A percentile compares a stretch with the other conserved stretches of the same genome.
Evolutionary conservation across 2,888 invertebrate species (phyloP).

Genomic region (Caenorhabditis auriculariae): DNA sequence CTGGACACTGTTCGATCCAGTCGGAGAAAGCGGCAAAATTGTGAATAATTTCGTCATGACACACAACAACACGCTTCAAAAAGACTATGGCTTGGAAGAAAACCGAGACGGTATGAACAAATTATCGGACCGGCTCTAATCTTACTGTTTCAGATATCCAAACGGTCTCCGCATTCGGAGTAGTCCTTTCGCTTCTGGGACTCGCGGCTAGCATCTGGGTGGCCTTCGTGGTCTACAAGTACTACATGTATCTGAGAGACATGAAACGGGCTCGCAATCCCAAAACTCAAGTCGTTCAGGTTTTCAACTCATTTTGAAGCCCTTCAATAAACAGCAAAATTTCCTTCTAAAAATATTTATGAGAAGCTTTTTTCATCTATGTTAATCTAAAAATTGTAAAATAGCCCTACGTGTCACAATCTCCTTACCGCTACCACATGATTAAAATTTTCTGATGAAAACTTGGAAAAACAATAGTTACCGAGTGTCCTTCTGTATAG

Average conservation of each 20-base stretch:
- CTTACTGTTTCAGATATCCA: constrained; percentile 20
- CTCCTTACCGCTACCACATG: no score
- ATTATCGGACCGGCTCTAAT: not conserved
- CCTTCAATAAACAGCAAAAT: no score
- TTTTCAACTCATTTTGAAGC: no score
- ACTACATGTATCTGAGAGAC: constrained; percentile 36
- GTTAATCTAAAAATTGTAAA: no score
- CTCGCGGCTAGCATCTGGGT: constrained; percentile 39
- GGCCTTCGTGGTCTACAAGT: constrained; percentile 40
- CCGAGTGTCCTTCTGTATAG: no score
- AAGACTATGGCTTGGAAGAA: constrained; percentile 25
- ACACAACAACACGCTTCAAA: constrained; percentile 22
- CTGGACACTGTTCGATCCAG: constrained; percentile 43
- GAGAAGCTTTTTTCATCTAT: no score
- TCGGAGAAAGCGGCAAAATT: constrained; percentile 23
- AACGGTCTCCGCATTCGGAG: constrained; percentile 27
- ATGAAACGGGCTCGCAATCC: constrained; percentile 45
- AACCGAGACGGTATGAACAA: constrained; percentile 31
- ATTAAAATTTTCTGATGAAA: no score
- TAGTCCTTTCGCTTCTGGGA: constrained; percentile 22
- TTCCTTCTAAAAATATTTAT: no score
- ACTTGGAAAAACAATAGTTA: no score
- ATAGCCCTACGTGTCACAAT: no score
- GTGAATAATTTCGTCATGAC: constrained; percentile 35
- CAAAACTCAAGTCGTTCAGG: constrained; percentile 35